phyloP scores from a whole-genome alignment of 1,140 invertebrate species.

The Aphaenogaster rudis region DNA sequence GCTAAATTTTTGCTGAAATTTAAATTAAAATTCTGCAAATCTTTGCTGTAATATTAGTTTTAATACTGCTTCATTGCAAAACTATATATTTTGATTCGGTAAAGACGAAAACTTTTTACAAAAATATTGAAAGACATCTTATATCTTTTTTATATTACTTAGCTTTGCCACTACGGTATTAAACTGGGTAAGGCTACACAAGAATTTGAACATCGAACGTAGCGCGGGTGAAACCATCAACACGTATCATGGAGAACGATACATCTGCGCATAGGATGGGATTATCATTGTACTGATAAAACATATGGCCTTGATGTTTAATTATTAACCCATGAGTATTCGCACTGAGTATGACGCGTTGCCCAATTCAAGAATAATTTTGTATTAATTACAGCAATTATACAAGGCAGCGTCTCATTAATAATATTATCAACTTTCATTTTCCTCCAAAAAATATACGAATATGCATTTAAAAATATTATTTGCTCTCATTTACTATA shows the following conservation, averaged over 20 bases:
- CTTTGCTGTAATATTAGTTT: neutral
- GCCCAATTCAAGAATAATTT: neutral
- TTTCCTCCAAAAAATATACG: neutral
- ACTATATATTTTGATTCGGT: neutral
- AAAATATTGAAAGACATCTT: neutral
- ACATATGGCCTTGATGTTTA: neutral
- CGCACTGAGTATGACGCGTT: too few species aligned
- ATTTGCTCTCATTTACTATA: neutral
- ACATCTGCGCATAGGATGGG: neutral
- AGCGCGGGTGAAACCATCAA: neutral
- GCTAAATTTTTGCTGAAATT: neutral
- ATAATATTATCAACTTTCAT: neutral
- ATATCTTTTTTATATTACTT: slow-evolving; percentile 15
- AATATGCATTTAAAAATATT: neutral
- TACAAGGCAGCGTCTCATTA: neutral
- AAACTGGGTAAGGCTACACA: neutral
- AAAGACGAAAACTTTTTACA: neutral
- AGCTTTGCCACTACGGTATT: slow-evolving; percentile 5
- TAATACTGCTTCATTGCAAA: neutral
- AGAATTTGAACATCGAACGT: neutral
- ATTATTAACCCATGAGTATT: slow-evolving; percentile 24
- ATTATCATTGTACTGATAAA: neutral
- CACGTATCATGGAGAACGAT: neutral
- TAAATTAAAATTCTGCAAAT: slow-evolving; percentile 12
- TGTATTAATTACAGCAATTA: neutral